These are phyloP conservation scores for Caenorhabditis macrosperma DNA, from an alignment of 2,888 invertebrate species.

Conservation along the genomic window DNA sequence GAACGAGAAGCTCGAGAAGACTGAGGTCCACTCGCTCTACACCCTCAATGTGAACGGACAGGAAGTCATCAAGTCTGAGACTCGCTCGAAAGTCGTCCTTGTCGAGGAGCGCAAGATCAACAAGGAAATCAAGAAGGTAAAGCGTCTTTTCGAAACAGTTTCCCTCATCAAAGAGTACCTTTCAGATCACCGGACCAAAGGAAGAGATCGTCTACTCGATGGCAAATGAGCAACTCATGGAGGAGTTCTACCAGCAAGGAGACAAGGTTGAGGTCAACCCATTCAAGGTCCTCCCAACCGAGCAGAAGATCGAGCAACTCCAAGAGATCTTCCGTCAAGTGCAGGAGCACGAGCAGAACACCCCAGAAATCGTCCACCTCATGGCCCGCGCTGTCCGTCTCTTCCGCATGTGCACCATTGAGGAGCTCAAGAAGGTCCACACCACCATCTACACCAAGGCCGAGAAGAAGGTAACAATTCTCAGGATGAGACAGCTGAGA, in stretches of 20 bases:
- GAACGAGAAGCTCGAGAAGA: slow-evolving; percentile 51
- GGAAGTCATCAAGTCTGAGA: slow-evolving; percentile 58
- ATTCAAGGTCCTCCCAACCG: slow-evolving; percentile 41
- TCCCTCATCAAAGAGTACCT: no score
- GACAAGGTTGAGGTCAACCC: slow-evolving; percentile 57
- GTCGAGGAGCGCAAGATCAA: slow-evolving; percentile 45
- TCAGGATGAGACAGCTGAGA: no score
- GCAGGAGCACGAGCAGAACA: slow-evolving; percentile 53
- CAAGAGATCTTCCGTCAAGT: slow-evolving; percentile 49
- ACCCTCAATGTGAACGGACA: slow-evolving; percentile 54
- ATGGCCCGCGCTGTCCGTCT: slow-evolving; percentile 70
- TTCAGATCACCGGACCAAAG: slow-evolving; percentile 53
- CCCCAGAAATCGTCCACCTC: slow-evolving; percentile 59
- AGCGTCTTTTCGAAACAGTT: background rate
- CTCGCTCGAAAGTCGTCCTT: slow-evolving; percentile 48
- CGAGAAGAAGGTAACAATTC: slow-evolving; percentile 46
- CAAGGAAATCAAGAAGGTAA: slow-evolving; percentile 52
- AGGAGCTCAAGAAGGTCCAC: slow-evolving; percentile 63
- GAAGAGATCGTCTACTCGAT: slow-evolving; percentile 69
- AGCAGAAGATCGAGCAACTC: slow-evolving; percentile 59
- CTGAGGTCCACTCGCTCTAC: slow-evolving; percentile 60
- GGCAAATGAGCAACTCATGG: slow-evolving; percentile 66
- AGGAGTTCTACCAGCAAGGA: slow-evolving; percentile 73
- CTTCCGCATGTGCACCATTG: slow-evolving; percentile 62
- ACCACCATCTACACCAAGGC: slow-evolving; percentile 36